phyloP scores from a whole-genome alignment of 2,113 vertebrate species.

The Tauraco erythrolophus region DNA sequence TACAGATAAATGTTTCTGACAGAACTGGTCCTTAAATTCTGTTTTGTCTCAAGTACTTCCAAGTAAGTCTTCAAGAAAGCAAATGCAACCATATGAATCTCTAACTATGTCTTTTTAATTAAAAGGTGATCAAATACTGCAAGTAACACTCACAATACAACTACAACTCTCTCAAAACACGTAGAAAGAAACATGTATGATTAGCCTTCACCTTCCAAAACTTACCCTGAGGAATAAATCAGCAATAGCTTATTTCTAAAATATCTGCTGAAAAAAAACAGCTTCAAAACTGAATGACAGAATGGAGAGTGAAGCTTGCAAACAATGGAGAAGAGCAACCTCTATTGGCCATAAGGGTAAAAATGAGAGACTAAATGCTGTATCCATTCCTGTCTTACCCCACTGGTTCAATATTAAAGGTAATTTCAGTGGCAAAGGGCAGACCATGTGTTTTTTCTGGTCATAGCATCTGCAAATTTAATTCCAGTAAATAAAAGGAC shows the following conservation, averaged over 20 bases:
- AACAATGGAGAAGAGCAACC: neutral
- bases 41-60: neutral
- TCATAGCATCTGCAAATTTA: neutral
- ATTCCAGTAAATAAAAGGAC: neutral
- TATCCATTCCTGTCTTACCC: neutral
- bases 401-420: neutral
- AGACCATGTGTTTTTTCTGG: accelerated
- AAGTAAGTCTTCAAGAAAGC: neutral
- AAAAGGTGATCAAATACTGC: neutral
- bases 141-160: neutral
- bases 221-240: neutral
- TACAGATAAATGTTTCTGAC: neutral
- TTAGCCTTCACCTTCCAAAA: neutral
- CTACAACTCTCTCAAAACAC: neutral
- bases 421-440: neutral
- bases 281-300: neutral
- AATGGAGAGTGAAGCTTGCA: neutral
- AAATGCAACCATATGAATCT: neutral
- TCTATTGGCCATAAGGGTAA: neutral
- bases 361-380: neutral
- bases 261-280: neutral
- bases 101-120: neutral
- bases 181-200: neutral
- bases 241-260: neutral
- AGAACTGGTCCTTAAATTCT: neutral